Base-by-base conservation (phyloP, 1,140 invertebrate genomes). In the Homalodisca vitripennis region DNA sequence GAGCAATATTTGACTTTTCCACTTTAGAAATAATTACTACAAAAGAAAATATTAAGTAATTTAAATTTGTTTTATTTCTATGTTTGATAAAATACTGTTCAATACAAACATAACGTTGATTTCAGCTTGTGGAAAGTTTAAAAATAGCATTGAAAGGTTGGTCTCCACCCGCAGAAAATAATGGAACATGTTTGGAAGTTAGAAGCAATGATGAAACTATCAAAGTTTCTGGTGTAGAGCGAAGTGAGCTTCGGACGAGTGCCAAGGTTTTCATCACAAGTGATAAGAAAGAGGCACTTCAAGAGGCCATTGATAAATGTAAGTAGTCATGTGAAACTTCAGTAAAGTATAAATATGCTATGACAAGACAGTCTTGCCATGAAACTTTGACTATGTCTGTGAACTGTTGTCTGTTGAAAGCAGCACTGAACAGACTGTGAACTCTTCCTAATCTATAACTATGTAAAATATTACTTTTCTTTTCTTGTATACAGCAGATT, bases 41-140 rank as follows among this genome's bases (percentile, higher is more conserved):
- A n/a, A n/a, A n/a, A n/a, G n/a, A n/a, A n/a, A n/a, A n/a, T n/a
- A n/a, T n/a, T n/a, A n/a, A n/a, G n/a, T n/a, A n/a, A n/a, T n/a
- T n/a, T n/a, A n/a, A n/a, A n/a, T n/a, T n/a, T n/a, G n/a, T n/a
- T n/a, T n/a, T n/a, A n/a, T n/a, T n/a, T n/a, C n/a, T n/a, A n/a
- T 68, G 6, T 31, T 41, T 34, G 32, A 27, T 68, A 13, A 64
- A 53, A 13, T 3, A 29, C 24, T 55, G 57, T 12, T 3, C 14
- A 12, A 64, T n/a, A 10, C 26, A 27, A 22, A 55, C 31, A 31
- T 17, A 63, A n/a, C n/a, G n/a, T 12, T n/a, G 3, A 22, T 60
- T 60, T 60, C 78, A 92, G 90, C 74, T 92, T 55, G 83, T 85
- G 63, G 89, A 92, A 76, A 87, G 88, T 70, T 82, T 92, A n/a